These are phyloP conservation scores for Otus scops DNA, from an alignment of 2,797 vertebrate species.

Conservation along the genomic window DNA sequence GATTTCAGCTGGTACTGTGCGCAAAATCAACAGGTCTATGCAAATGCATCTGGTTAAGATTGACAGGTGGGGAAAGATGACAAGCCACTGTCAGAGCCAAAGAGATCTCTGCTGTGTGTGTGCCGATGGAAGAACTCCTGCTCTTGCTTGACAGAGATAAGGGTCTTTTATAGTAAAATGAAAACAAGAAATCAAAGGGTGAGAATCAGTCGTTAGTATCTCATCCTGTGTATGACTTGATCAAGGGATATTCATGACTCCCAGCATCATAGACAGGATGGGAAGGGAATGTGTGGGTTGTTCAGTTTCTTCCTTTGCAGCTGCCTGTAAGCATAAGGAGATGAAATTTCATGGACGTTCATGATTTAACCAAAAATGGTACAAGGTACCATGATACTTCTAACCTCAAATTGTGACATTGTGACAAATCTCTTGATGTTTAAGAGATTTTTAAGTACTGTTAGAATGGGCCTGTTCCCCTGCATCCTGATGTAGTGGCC, in stretches of 20 bases:
- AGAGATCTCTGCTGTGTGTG: background rate
- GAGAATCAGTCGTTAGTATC: background rate
- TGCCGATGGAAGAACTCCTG: background rate
- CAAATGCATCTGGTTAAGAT: background rate
- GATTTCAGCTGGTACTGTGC: background rate
- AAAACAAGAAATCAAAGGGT: conserved; percentile 40
- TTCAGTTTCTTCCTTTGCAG: background rate
- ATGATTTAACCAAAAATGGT: background rate
- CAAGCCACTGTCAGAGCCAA: background rate
- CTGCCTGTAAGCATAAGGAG: background rate
- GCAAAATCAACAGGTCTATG: conserved; percentile 12
- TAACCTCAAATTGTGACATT: background rate
- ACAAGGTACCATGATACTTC: background rate
- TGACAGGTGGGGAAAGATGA: background rate
- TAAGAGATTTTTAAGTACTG: background rate
- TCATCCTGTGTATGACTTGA: conserved; percentile 36
- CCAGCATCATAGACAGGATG: background rate
- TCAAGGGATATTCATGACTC: background rate
- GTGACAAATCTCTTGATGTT: no score
- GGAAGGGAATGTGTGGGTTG: background rate
- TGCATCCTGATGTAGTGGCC: background rate
- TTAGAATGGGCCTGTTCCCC: background rate
- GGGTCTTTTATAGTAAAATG: background rate
- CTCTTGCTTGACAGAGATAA: background rate
- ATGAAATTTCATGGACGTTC: background rate